Evolutionary conservation across 2,797 vertebrate species (phyloP).

Genomic region (Chloroceryle inda): DNA sequence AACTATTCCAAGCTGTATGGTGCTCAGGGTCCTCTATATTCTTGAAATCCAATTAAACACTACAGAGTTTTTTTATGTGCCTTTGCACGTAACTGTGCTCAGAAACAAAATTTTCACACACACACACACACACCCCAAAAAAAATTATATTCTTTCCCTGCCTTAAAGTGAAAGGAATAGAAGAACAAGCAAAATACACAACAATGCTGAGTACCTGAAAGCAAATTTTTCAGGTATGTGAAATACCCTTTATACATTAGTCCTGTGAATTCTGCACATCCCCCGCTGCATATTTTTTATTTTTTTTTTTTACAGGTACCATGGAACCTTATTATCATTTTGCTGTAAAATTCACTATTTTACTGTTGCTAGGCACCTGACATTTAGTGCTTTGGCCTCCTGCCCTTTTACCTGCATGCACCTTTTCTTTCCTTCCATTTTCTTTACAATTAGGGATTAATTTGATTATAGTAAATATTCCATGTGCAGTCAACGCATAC

Average conservation of each 20-base stretch:
- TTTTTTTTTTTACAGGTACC: neutral
- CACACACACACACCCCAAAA: too few relatives aligned
- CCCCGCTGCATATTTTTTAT: neutral
- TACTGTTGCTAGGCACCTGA: constrained; percentile 59
- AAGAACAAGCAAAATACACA: constrained; percentile 5
- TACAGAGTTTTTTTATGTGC: neutral
- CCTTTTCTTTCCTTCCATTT: constrained; percentile 3
- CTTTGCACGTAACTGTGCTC: neutral
- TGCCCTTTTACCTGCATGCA: constrained; percentile 39
- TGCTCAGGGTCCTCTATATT: neutral
- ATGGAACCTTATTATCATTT: neutral
- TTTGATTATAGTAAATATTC: constrained; percentile 39
- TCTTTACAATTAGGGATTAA: constrained; percentile 28
- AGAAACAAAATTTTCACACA: neutral
- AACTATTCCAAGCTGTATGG: neutral
- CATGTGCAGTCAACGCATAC: neutral
- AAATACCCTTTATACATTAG: neutral
- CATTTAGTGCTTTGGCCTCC: constrained; percentile 39
- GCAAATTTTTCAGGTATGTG: constrained; percentile 5
- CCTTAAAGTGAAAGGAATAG: neutral
- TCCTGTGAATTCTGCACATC: constrained; percentile 4
- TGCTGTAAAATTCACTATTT: constrained; percentile 50
- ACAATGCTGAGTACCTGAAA: constrained; percentile 16
- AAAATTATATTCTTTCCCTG: neutral
- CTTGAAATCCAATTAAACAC: neutral